Evolutionary conservation across 2,113 vertebrate genomes (phyloP).

Genomic region (Galbula dea): DNA sequence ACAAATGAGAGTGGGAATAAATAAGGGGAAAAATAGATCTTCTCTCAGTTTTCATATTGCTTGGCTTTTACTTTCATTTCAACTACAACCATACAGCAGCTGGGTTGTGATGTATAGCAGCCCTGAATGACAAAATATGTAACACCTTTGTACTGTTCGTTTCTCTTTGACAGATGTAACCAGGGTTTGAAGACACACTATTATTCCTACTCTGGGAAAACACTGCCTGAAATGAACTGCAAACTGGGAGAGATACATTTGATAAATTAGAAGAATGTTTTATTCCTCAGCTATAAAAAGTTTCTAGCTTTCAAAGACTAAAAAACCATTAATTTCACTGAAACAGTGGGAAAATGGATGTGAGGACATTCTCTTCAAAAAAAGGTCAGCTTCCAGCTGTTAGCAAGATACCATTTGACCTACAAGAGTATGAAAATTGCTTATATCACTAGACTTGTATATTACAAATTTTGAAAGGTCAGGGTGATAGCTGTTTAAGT

Average conservation of each 20-base stretch:
- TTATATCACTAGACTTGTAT: neutral
- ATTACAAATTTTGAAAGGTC: neutral
- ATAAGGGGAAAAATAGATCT: neutral
- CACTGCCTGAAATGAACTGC: neutral
- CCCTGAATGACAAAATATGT: neutral
- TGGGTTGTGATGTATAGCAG: neutral
- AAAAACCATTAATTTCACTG: neutral
- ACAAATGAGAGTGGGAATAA: neutral
- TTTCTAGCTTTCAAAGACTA: neutral
- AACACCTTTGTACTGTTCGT: neutral
- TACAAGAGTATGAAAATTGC: neutral
- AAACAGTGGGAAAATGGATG: neutral
- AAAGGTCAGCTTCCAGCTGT: neutral
- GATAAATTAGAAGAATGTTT: neutral
- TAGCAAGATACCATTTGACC: neutral
- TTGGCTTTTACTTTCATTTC: neutral
- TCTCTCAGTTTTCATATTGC: neutral
- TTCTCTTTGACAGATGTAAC: neutral
- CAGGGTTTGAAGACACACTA: neutral
- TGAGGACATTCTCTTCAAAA: neutral
- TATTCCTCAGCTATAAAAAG: neutral
- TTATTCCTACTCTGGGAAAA: neutral
- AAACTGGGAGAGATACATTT: neutral
- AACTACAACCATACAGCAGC: neutral
- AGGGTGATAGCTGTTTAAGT: neutral